Conservation (phyloP, 2,113 vertebrate species). For the Hippocampus guttulatus region DNA sequence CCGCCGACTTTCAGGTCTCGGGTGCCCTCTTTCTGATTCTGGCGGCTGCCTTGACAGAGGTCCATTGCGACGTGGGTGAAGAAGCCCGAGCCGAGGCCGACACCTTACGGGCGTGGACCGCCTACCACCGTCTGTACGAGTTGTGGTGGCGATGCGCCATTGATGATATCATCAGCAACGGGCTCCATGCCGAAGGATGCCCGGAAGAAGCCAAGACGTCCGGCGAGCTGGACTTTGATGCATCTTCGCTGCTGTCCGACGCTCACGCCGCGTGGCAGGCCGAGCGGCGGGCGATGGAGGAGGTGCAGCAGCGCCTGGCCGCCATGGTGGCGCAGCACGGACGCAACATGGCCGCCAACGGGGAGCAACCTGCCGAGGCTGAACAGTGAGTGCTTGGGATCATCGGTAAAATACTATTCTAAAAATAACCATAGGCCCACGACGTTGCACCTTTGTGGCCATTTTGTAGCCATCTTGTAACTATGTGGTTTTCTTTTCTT, state of each 20-base stretch:
- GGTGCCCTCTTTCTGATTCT: slow-evolving; percentile 75
- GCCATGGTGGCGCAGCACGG: slow-evolving; percentile 80
- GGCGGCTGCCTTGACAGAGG: neutral
- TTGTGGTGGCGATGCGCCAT: slow-evolving; percentile 79
- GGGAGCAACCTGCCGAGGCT: slow-evolving; percentile 44
- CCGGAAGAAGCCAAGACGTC: neutral
- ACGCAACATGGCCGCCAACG: slow-evolving; percentile 63
- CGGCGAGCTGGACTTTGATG: slow-evolving; percentile 29
- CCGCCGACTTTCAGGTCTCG: slow-evolving; percentile 75
- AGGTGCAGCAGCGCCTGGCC: slow-evolving; percentile 77
- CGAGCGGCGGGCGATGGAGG: slow-evolving; percentile 66
- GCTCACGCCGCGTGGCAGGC: slow-evolving; percentile 77
- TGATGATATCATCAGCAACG: neutral
- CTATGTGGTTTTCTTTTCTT: neutral
- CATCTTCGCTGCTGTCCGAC: slow-evolving; percentile 76
- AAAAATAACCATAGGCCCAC: neutral
- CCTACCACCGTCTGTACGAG: slow-evolving; percentile 79
- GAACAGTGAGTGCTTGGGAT: neutral
- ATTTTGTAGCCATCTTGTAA: no score
- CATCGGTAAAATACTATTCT: neutral
- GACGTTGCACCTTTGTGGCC: no score
- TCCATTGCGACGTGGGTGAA: neutral
- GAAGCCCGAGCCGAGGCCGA: slow-evolving; percentile 60
- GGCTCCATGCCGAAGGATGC: neutral
- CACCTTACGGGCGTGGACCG: slow-evolving; percentile 80